Percentiles rank a stretch among this genome's conserved stretches.
Conservation (phyloP, 2,888 invertebrate genomes). For the Hypomecis atomaria region DNA sequence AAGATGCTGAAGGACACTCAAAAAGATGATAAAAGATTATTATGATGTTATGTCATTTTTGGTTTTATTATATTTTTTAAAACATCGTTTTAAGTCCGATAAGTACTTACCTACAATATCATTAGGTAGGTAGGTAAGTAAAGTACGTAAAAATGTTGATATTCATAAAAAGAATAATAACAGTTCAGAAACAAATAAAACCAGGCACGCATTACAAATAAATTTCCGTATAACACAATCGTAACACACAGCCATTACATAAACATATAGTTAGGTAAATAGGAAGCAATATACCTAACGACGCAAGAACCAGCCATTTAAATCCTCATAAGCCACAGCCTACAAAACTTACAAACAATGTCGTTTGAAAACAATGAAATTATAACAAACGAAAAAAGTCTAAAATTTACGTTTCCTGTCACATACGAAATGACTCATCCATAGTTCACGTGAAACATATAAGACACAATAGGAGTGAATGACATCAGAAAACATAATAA, state of each 20-base stretch:
- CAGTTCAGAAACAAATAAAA: neutral
- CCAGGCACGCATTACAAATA: conserved; percentile 4
- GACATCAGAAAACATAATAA: conserved; percentile 54
- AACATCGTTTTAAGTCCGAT: too few relatives aligned
- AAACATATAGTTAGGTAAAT: conserved; percentile 32
- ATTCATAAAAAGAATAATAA: too few relatives aligned
- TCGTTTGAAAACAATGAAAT: conserved; percentile 55
- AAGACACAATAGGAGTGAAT: conserved; percentile 56
- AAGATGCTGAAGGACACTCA: too few relatives aligned
- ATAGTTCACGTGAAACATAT: conserved; percentile 66
- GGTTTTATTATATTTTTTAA: too few relatives aligned
- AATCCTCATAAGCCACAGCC: conserved; percentile 47
- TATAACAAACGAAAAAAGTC: conserved; percentile 54
- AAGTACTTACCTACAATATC: too few relatives aligned
- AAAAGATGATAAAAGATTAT: too few relatives aligned
- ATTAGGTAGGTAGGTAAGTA: too few relatives aligned
- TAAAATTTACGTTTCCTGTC: conserved; percentile 64
- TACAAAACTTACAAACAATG: conserved; percentile 45
- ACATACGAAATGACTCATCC: conserved; percentile 52
- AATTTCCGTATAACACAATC: conserved; percentile 11
- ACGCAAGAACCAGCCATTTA: conserved; percentile 47
- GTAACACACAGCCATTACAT: conserved; percentile 18
- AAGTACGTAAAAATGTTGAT: too few relatives aligned
- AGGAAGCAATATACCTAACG: conserved; percentile 40
- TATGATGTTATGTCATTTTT: too few relatives aligned